A percentile compares a stretch with the other conserved stretches of the same genome.
Evolutionary conservation across 1,140 invertebrate genomes (phyloP).

Genomic region (Leucophenga varia): DNA sequence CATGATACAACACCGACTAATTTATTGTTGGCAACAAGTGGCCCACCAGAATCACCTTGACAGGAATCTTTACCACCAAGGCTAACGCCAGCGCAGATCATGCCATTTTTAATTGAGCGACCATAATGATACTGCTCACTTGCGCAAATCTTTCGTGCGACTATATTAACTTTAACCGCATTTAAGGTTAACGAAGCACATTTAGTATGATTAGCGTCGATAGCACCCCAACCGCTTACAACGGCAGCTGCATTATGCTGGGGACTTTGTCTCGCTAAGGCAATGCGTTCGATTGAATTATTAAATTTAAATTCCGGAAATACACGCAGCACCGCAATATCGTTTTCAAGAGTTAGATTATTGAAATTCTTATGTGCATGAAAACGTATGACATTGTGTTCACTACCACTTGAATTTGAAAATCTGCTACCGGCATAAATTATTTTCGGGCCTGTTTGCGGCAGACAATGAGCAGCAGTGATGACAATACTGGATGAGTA

Average conservation of each 20-base stretch:
- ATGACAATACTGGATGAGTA: slow-evolving; percentile 58
- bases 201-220: slow-evolving; percentile 6
- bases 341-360: slow-evolving; percentile 52
- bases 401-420: slow-evolving; percentile 30
- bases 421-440: slow-evolving; percentile 37
- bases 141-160: slow-evolving; percentile 9
- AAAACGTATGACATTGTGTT: slow-evolving; percentile 20
- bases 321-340: slow-evolving; percentile 58
- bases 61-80: slow-evolving; percentile 10
- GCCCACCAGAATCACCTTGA: slow-evolving; percentile 16
- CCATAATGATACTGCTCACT: slow-evolving; percentile 28
- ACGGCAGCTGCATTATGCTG: slow-evolving; percentile 28
- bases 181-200: slow-evolving; percentile 19
- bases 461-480: slow-evolving; percentile 64
- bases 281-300: slow-evolving; percentile 50
- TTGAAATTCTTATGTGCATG: slow-evolving; percentile 40
- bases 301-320: slow-evolving; percentile 33
- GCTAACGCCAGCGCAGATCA: slow-evolving; percentile 55
- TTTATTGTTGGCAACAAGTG: slow-evolving; percentile 3
- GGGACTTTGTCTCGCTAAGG: slow-evolving; percentile 23
- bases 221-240: slow-evolving; percentile 58
- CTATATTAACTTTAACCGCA: slow-evolving; percentile 34
- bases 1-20: slow-evolving; percentile 60
- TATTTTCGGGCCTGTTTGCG: slow-evolving; percentile 23
- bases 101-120: slow-evolving; percentile 25